phyloP scores from a whole-genome alignment of 2,797 vertebrate genomes.

The Sebastes reedi region DNA sequence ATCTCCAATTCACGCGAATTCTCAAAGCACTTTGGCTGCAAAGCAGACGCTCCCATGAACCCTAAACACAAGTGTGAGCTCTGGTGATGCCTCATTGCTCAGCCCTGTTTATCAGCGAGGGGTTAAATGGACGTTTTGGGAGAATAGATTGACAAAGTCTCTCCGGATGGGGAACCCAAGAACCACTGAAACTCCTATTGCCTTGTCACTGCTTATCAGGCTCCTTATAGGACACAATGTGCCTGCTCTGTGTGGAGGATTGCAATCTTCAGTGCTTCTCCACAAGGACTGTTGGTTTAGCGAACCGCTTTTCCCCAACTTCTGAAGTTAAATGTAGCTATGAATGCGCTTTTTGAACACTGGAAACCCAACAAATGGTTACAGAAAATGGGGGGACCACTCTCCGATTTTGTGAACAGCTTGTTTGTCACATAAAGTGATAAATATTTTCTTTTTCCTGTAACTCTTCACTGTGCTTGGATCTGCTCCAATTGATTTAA shows the following conservation, averaged over 20 bases:
- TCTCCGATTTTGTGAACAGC: conserved; percentile 46
- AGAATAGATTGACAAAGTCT: conserved; percentile 35
- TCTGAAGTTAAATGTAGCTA: conserved; percentile 47
- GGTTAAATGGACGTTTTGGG: conserved; percentile 25
- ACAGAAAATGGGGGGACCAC: conserved; percentile 34
- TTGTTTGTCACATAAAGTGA: conserved; percentile 41
- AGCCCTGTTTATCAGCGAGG: not conserved
- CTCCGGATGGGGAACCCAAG: conserved; percentile 17
- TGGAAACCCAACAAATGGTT: conserved; percentile 68
- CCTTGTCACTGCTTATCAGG: conserved; percentile 56
- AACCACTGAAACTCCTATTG: conserved; percentile 53
- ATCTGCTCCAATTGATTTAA: conserved; percentile 28
- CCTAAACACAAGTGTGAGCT: conserved; percentile 94
- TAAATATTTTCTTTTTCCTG: conserved; percentile 43
- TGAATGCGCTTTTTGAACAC: conserved; percentile 70
- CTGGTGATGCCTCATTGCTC: conserved; percentile 82
- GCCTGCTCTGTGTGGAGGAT: conserved; percentile 46
- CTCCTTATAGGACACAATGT: conserved; percentile 38
- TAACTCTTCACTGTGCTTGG: conserved; percentile 44
- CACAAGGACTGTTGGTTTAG: conserved; percentile 30
- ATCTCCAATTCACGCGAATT: conserved; percentile 94
- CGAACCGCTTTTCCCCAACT: conserved; percentile 9
- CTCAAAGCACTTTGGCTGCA: conserved; percentile 91
- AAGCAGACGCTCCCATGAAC: conserved; percentile 90
- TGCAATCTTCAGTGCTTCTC: conserved; percentile 13